Base-by-base conservation (phyloP, 92 coral and sea anemone genomes). In the Paragorgia papillata region DNA sequence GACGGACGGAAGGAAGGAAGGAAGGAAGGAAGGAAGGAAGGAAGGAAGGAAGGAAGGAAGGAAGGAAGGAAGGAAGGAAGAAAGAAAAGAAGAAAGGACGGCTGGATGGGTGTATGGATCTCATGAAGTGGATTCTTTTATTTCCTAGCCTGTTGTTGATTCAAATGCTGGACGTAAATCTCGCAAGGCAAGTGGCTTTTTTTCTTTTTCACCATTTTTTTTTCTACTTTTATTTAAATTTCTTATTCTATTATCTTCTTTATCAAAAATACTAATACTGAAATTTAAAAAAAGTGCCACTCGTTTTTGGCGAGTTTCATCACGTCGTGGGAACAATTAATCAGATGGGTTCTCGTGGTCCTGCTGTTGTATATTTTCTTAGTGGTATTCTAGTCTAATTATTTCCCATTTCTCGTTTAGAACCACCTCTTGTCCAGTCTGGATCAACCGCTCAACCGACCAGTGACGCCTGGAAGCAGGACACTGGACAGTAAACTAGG, bases 391-490 rank as follows among this genome's bases (percentile, higher is more conserved):
- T 74, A 73, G 24, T 9, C 24, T 33, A 37, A 66, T 50, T 82
- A 2, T 31, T 39, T 9, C 46, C 24, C n/a, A 0, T 48, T 19
- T 10, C 31, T 62, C 34, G 18, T 56, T 32, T 63, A 53, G 74
- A 65, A 68, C 28, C 61, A 92, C 92, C 74, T 85, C 26, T 61
- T 88, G 24, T 74, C 53, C 57, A 92, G 86, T 46, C 90, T 86
- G 25, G 89, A 93, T 48, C 97, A 90, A 49, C 97, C 97, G 20
- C 90, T 93, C 12, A 93, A 93, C 49, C 89, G 97, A 76, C 97
- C 97, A 0, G 86, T 96, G 25, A 93, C 97, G 26, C 97, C 97
- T 17, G 96, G 96, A 2, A 66, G 80, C 61, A 90, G 87, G 60
- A 71, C 79, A 3, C 30, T 79, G 41, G 96, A 88, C 22, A 48